These are phyloP conservation scores for Drosophila rhopaloa DNA, from an alignment of 1,140 invertebrate genomes.

Conservation along the genomic window DNA sequence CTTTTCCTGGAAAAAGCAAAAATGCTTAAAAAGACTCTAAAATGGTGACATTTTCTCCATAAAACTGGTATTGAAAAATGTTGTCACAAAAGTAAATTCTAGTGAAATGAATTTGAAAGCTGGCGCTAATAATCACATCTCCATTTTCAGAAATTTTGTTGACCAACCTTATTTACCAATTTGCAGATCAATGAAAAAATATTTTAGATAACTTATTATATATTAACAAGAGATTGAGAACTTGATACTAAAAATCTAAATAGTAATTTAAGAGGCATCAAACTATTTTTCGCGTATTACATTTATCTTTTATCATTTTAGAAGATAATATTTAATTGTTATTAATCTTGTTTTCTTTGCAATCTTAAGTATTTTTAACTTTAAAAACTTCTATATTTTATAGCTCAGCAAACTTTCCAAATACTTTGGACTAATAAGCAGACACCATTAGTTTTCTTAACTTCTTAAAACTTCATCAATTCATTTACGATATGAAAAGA, in stretches of 20 bases:
- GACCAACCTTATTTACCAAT: no score
- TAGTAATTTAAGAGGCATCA: no score
- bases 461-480: slow-evolving; percentile 46
- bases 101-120: not conserved
- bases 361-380: no score
- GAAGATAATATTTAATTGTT: no score
- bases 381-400: not conserved
- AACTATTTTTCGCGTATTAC: no score
- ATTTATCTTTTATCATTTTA: not conserved
- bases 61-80: not conserved
- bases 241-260: no score
- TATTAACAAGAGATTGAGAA: no score
- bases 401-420: not conserved
- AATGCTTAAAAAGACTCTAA: not conserved
- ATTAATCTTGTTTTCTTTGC: not conserved
- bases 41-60: not conserved
- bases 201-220: no score
- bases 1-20: not conserved
- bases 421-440: slow-evolving; percentile 16
- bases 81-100: not conserved
- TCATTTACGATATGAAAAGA: slow-evolving; percentile 30
- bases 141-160: no score
- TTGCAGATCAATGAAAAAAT: no score
- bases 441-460: slow-evolving; percentile 2
- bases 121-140: no score